Evolutionary conservation across 2,113 vertebrate genomes (phyloP), one percentile per base, ranked within the genome.

Genomic region (Proterorhinus semilunaris): DNA sequence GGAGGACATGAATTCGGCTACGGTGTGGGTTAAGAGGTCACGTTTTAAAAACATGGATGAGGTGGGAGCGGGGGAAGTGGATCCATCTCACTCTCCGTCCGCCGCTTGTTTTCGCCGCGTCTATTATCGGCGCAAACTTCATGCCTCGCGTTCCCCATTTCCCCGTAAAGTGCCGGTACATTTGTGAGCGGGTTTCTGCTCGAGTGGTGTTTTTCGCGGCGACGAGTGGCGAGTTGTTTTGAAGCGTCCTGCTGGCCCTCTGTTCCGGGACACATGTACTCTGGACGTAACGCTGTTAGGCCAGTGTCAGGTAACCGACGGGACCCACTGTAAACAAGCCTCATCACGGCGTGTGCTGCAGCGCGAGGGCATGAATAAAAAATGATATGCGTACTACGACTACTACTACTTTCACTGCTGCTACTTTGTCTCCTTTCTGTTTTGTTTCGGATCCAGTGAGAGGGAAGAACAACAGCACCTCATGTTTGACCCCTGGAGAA

Each of bases 241-340:
- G 82, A 86, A 83, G 85, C 78, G 79, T 89, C 81, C 81, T 82
- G 82, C 75, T 77, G 77, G 76, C 68, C 69, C 83, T 84, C 63
- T 77, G 83, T 86, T 61, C 65, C 75, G 84, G 67, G 72, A 74
- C 71, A 75, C 86, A 58, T 50, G 73, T 87, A 79, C 76, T 71
- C 82, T 86, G 75, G 71, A 84, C 85, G 88, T 84, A 21, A 84
- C 87, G 88, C 85, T 78, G 87, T 83, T 72, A 80, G 59, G 65
- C 65, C 21, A 5, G 44, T 88, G 78, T 93, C 90, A 92, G 90
- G 91, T 93, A 91, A 89, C 87, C 52, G 61, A 85, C 86, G 91
- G 89, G 91, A 89, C 83, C 89, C 78, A 72, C 67, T 73, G 86
- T 91, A 92, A 92, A 91, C 91, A 92, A 87, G 85, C 1, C 69